These are phyloP conservation scores for Pangasianodon hypophthalmus DNA, from an alignment of 2,113 vertebrate genomes.

Conservation along the genomic window DNA sequence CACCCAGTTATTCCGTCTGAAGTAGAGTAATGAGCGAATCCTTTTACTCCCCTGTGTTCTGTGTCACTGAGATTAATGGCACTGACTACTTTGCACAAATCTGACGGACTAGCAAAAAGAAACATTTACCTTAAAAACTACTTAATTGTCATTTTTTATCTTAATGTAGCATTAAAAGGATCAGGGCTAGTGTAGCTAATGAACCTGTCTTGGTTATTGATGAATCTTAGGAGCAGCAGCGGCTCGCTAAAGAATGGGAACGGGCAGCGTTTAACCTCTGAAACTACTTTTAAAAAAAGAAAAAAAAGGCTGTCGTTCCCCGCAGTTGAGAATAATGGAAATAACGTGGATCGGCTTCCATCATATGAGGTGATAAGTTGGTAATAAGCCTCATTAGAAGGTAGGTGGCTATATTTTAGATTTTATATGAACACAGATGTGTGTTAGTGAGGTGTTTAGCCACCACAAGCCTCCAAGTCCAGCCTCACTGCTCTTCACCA, in stretches of 20 bases:
- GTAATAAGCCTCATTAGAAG: neutral
- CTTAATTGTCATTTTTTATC: constrained; percentile 74
- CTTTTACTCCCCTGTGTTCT: constrained; percentile 63
- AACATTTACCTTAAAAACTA: constrained; percentile 69
- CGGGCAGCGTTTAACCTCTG: neutral
- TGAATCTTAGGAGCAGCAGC: constrained; percentile 27
- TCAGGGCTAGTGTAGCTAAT: constrained; percentile 65
- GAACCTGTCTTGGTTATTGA: constrained; percentile 66
- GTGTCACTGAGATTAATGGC: constrained; percentile 71
- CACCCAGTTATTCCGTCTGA: constrained; percentile 41
- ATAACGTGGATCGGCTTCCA: too few relatives aligned
- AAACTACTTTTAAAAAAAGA: neutral
- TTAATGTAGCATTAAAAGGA: constrained; percentile 74
- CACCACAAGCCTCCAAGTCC: neutral
- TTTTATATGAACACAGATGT: neutral
- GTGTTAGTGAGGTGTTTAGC: neutral
- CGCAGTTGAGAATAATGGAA: neutral
- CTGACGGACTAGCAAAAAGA: constrained; percentile 61
- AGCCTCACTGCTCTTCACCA: neutral
- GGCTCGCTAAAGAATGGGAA: neutral
- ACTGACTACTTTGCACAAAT: constrained; percentile 69
- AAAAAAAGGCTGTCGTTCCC: neutral
- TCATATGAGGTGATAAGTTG: neutral
- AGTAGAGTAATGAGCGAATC: constrained; percentile 62
- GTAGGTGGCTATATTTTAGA: neutral